A percentile compares a stretch with the other conserved stretches of the same genome.
Evolutionary conservation across 2,797 vertebrate species (phyloP).

Genomic region (Loris lydekkerianus): DNA sequence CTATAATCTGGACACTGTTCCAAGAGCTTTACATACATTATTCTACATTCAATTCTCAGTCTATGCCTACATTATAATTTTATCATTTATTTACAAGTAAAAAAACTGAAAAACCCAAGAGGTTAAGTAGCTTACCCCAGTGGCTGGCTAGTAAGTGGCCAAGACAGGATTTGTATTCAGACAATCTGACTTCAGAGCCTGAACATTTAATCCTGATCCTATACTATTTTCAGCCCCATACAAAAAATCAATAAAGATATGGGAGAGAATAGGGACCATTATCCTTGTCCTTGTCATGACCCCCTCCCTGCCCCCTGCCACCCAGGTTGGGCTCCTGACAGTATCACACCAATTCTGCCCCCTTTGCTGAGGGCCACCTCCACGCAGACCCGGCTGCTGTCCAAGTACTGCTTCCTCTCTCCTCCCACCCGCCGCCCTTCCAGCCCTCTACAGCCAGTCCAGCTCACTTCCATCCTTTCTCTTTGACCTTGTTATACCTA

Average conservation of each 20-base stretch:
- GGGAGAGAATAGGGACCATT: background rate
- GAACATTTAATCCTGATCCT: background rate
- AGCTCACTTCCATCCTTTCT: background rate
- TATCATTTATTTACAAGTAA: constrained; percentile 16
- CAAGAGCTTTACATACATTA: background rate
- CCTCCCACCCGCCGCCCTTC: background rate
- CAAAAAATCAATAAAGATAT: background rate
- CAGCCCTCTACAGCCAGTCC: background rate
- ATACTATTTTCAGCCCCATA: background rate
- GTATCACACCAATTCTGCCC: background rate
- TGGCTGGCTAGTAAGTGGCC: background rate
- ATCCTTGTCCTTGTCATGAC: background rate
- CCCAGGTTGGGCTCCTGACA: background rate
- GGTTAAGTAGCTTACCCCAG: background rate
- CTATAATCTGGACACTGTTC: background rate
- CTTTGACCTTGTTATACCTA: background rate
- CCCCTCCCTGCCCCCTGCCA: background rate
- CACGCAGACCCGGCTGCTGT: background rate
- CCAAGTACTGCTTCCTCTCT: background rate
- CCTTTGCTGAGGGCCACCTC: background rate
- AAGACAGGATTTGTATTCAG: background rate
- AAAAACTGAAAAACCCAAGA: background rate
- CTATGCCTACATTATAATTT: background rate
- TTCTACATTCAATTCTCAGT: background rate
- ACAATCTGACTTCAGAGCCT: background rate